Conservation (phyloP, 2,888 invertebrate species). For the Anorthoa munda region DNA sequence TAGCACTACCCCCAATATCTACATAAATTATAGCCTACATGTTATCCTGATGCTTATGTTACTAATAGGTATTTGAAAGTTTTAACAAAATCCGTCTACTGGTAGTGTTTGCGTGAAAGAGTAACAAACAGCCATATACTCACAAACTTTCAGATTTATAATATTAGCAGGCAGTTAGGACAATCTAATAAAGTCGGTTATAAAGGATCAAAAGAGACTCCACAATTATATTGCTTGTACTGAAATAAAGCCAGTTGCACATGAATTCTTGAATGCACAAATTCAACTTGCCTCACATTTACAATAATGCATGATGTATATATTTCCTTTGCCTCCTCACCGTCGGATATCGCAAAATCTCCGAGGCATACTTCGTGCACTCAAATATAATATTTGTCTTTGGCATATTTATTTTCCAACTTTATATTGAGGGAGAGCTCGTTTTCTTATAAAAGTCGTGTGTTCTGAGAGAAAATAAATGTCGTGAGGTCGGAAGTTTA, state of each 20-base stretch:
- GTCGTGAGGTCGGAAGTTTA: constrained; percentile 11
- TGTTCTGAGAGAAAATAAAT: constrained; percentile 23
- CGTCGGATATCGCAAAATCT: constrained; percentile 50
- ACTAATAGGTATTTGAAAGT: too few species aligned
- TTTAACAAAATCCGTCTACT: too few species aligned
- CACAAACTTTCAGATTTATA: too few species aligned
- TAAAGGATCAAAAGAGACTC: neutral
- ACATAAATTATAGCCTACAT: too few species aligned
- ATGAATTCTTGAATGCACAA: constrained; percentile 12
- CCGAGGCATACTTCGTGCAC: constrained; percentile 50
- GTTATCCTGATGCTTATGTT: too few species aligned
- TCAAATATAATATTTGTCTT: constrained; percentile 61
- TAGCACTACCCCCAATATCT: too few species aligned
- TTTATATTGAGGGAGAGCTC: constrained; percentile 39
- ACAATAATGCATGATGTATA: constrained; percentile 47
- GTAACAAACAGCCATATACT: too few species aligned
- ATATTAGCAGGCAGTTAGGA: too few species aligned
- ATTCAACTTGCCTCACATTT: constrained; percentile 19
- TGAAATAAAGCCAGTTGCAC: constrained; percentile 21
- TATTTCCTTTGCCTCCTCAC: constrained; percentile 30
- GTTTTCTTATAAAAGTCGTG: constrained; percentile 13
- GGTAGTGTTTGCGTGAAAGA: too few species aligned
- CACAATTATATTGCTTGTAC: neutral
- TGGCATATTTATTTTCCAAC: constrained; percentile 51
- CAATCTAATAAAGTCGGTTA: neutral